Conservation (phyloP, 2,797 vertebrate species). For the Mus minutoides region DNA sequence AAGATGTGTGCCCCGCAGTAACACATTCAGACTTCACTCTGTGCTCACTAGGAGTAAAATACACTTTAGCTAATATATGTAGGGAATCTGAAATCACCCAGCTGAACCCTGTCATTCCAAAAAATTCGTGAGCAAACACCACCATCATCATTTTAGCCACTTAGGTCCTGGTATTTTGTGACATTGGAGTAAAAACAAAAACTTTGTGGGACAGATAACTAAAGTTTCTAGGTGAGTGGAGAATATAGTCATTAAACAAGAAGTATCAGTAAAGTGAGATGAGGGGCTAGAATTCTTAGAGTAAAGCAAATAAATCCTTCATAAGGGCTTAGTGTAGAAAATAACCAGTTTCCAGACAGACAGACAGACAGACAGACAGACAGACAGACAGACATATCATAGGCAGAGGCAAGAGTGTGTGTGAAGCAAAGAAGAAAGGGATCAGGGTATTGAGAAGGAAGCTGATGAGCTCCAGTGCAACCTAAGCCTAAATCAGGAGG, state of each 20-base stretch:
- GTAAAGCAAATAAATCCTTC: neutral
- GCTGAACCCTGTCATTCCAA: neutral
- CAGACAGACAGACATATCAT: no score
- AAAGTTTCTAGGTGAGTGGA: neutral
- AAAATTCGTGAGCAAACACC: neutral
- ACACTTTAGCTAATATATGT: neutral
- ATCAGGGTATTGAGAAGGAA: neutral
- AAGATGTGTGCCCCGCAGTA: accelerated
- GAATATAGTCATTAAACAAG: neutral
- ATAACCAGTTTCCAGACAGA: neutral
- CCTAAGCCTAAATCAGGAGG: neutral
- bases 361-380: no score
- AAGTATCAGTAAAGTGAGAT: neutral
- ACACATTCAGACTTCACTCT: neutral
- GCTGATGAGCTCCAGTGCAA: neutral
- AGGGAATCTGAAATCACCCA: neutral
- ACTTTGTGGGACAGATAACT: neutral
- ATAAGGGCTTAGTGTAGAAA: neutral
- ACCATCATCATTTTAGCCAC: neutral
- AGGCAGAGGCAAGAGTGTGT: neutral
- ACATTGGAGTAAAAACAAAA: neutral
- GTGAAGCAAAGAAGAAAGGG: neutral
- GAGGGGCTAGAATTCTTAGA: neutral
- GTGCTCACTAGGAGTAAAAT: neutral
- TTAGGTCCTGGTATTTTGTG: neutral